Percentiles rank a stretch among this genome's conserved stretches.
These are phyloP conservation scores for Centropus unirufus DNA, from an alignment of 2,113 vertebrate species.

Conservation along the genomic window DNA sequence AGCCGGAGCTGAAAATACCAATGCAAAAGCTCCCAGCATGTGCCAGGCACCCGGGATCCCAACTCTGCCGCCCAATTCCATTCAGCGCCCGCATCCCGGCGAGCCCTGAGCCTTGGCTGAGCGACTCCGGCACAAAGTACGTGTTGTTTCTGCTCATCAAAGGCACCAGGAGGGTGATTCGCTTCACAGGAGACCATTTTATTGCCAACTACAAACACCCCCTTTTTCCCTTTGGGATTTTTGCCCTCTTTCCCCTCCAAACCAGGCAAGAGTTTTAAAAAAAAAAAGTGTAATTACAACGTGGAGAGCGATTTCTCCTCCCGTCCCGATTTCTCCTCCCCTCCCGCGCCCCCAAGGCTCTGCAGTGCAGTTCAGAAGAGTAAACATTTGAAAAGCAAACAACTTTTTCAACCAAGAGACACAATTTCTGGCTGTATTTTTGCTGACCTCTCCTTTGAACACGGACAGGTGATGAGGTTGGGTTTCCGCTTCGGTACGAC, in stretches of 20 bases:
- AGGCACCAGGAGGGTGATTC: constrained; percentile 42
- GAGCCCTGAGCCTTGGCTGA: not conserved
- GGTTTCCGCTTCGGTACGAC: constrained; percentile 78
- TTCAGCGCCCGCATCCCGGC: constrained; percentile 1
- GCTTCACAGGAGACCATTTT: constrained; percentile 57
- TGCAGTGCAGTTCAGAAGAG: constrained; percentile 67
- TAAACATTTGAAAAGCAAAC: constrained; percentile 73
- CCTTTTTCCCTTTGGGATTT: not conserved
- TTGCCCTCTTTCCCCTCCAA: not conserved
- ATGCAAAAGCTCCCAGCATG: constrained; percentile 57
- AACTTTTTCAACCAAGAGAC: constrained; percentile 67
- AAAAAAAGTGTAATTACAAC: constrained; percentile 55
- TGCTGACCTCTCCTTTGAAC: constrained; percentile 57
- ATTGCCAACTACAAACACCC: constrained; percentile 10
- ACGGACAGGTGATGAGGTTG: constrained; percentile 68
- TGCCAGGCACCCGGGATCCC: constrained; percentile 59
- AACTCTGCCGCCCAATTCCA: constrained; percentile 7
- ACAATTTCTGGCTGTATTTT: constrained; percentile 69
- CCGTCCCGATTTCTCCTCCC: constrained; percentile 29
- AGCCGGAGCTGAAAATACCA: constrained; percentile 63
- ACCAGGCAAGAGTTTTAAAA: constrained; percentile 14
- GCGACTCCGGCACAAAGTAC: not conserved
- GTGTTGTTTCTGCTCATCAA: constrained; percentile 28
- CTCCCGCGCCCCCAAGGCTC: constrained; percentile 18
- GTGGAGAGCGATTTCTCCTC: constrained; percentile 51